A percentile compares a stretch with the other conserved stretches of the same genome.
Conservation (phyloP, 2,113 vertebrate genomes). For the Vulpes vulpes region DNA sequence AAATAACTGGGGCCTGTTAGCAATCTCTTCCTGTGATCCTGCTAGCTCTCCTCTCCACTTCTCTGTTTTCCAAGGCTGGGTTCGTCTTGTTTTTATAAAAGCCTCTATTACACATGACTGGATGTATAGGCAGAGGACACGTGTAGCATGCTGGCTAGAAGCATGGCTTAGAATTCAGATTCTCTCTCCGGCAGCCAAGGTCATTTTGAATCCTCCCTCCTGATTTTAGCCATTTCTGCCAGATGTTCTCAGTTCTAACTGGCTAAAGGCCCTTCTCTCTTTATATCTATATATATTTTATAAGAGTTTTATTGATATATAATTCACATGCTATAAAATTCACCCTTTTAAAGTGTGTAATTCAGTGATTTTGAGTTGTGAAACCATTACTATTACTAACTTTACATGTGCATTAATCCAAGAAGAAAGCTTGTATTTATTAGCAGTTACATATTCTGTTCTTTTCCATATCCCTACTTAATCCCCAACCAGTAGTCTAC, state of each 20-base stretch:
- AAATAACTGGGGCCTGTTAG: neutral
- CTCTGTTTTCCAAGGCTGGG: neutral
- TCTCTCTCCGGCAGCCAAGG: neutral
- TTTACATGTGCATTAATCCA: neutral
- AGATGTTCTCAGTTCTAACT: neutral
- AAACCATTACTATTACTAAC: neutral
- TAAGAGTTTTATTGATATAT: neutral
- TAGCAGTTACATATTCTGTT: neutral
- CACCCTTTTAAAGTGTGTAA: neutral
- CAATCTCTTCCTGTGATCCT: neutral
- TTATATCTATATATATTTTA: no score
- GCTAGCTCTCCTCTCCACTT: neutral
- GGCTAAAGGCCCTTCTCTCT: neutral
- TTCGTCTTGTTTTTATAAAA: neutral
- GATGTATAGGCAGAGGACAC: neutral
- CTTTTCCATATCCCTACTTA: neutral
- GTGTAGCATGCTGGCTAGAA: neutral
- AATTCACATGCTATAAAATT: neutral
- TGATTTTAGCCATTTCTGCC: neutral
- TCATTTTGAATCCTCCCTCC: neutral
- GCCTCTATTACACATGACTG: neutral
- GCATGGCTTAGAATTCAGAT: neutral
- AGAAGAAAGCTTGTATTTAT: neutral
- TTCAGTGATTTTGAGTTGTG: neutral
- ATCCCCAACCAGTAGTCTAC: neutral